Percentiles rank a stretch among this genome's conserved stretches.
These are phyloP conservation scores for Adelges cooleyi DNA, from an alignment of 1,140 invertebrate species.

Conservation along the genomic window DNA sequence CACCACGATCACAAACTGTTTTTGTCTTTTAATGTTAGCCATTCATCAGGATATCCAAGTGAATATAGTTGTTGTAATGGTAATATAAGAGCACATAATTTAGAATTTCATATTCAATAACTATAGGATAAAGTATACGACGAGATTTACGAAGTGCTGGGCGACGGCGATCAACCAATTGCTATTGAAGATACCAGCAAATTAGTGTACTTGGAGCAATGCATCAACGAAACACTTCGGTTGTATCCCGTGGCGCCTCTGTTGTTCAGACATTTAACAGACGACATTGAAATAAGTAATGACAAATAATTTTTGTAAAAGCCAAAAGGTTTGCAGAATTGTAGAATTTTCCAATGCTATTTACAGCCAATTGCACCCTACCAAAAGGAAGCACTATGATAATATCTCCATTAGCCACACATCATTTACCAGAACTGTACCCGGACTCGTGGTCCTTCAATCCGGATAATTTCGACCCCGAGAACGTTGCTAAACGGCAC, in stretches of 20 bases:
- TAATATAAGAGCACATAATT: neutral
- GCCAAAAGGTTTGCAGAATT: too few species aligned
- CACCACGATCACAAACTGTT: constrained; percentile 40
- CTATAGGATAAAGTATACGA: constrained; percentile 39
- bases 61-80: constrained; percentile 1
- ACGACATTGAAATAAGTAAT: constrained; percentile 41
- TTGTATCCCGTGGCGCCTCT: constrained; percentile 47
- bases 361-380: constrained; percentile 13
- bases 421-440: constrained; percentile 42
- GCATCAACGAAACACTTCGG: constrained; percentile 31
- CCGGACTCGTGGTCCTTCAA: constrained; percentile 45
- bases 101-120: neutral
- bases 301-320: too few species aligned
- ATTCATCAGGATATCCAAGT: constrained; percentile 47
- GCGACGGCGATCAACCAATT: constrained; percentile 37
- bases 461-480: constrained; percentile 45
- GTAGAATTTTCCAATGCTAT: too few species aligned
- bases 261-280: constrained; percentile 42
- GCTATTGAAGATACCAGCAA: constrained; percentile 44
- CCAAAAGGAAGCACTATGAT: constrained; percentile 56
- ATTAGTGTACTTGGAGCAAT: constrained; percentile 33
- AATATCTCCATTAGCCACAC: constrained; percentile 47
- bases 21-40: constrained; percentile 42
- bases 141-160: constrained; percentile 43
- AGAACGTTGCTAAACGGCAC: constrained; percentile 37